Conservation (phyloP, 2,113 vertebrate species). For the Dromiciops gliroides region DNA sequence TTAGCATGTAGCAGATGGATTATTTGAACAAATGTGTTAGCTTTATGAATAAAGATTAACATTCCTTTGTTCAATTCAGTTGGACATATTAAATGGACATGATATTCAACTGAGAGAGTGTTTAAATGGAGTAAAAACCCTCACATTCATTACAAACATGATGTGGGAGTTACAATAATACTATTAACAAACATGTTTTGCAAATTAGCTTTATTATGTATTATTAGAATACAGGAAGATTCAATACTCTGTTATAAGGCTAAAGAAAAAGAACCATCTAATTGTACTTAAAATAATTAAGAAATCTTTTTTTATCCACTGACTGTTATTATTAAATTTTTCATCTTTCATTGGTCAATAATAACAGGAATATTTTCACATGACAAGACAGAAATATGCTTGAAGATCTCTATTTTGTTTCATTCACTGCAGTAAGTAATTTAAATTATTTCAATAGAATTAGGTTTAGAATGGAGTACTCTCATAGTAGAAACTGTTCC, state of each 20-base stretch:
- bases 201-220: not conserved
- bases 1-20: constrained; percentile 74
- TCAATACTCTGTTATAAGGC: not conserved
- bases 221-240: not conserved
- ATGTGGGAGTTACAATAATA: not conserved
- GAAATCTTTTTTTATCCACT: not conserved
- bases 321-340: not conserved
- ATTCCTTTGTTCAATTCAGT: constrained; percentile 61
- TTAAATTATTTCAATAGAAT: not conserved
- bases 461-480: not conserved
- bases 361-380: not conserved
- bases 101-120: constrained; percentile 57
- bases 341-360: not conserved
- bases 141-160: constrained; percentile 43
- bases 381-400: not conserved
- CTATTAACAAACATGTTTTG: not conserved
- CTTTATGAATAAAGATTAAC: constrained; percentile 83
- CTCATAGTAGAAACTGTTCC: too few species aligned
- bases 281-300: not conserved
- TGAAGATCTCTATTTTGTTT: not conserved
- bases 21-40: constrained; percentile 75
- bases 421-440: not conserved
- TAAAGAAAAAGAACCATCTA: not conserved
- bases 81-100: constrained; percentile 77
- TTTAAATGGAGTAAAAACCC: constrained; percentile 63